Percentiles rank a stretch among this genome's conserved stretches.
These are phyloP conservation scores for Aphaenogaster rudis DNA, from an alignment of 1,140 invertebrate genomes.

Conservation along the genomic window DNA sequence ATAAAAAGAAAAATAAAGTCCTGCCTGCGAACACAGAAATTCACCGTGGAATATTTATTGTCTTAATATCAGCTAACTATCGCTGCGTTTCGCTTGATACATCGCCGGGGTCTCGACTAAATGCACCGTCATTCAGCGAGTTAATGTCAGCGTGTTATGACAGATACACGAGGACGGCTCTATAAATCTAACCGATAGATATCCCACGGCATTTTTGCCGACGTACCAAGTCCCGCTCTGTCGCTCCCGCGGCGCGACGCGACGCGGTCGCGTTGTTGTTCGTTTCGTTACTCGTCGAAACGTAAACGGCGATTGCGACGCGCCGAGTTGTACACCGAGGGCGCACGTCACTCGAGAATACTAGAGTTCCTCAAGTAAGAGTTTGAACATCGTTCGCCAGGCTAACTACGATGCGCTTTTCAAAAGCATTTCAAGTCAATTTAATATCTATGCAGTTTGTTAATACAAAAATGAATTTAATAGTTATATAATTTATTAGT, in stretches of 20 bases:
- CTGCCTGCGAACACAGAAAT: slow-evolving; percentile 19
- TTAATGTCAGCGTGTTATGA: slow-evolving; percentile 63
- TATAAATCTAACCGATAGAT: slow-evolving; percentile 61
- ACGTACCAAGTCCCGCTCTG: background rate
- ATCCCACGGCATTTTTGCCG: slow-evolving; percentile 45
- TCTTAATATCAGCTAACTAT: slow-evolving; percentile 41
- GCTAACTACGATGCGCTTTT: no score
- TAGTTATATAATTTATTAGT: no score
- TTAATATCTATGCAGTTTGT: no score
- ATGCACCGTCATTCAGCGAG: slow-evolving; percentile 44
- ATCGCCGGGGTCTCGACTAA: slow-evolving; percentile 44
- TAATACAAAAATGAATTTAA: no score
- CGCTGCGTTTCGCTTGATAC: slow-evolving; percentile 20
- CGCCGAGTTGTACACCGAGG: background rate
- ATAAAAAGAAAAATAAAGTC: background rate
- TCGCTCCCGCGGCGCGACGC: slow-evolving; percentile 28
- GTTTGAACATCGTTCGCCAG: no score
- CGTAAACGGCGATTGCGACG: slow-evolving; percentile 17
- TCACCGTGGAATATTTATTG: slow-evolving; percentile 36
- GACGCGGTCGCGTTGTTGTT: background rate
- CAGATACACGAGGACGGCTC: slow-evolving; percentile 58
- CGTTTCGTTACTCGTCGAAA: slow-evolving; percentile 7
- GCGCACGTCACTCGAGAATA: background rate
- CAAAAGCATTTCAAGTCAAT: no score
- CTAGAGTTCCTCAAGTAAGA: no score